Base-by-base conservation (phyloP, 2,888 invertebrate species). In the Trichacis sp. region DNA sequence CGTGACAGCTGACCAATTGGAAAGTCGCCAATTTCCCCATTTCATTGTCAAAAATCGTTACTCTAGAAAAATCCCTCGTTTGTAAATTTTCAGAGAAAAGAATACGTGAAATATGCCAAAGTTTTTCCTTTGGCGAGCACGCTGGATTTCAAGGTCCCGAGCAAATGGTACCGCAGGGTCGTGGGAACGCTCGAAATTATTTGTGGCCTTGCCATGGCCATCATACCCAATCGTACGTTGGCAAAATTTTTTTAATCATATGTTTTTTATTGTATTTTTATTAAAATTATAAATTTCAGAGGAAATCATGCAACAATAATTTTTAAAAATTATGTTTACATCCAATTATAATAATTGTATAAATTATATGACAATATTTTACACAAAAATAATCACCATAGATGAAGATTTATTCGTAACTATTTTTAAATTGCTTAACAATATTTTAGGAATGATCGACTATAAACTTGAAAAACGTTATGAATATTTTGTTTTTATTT, bases 51-150 rank as follows among this genome's bases (percentile, higher is more conserved):
- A 45, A 17, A 19, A 30, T 33, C 33, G n/a, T n/a, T n/a, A n/a
- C n/a, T n/a, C n/a, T n/a, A n/a, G n/a, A n/a, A n/a, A n/a, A n/a
- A n/a, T n/a, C n/a, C n/a, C n/a, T n/a, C n/a, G n/a, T n/a, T n/a
- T n/a, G n/a, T n/a, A n/a, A n/a, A 40, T 47, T 24, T 55, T 29
- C 88, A 96, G 95, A 89, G 96, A 81, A 94, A 94, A 85, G 95
- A 96, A 85, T 96, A 95, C 81, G 95, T 96, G n/a, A 93, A 94
- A 85, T 96, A 96, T 85, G 93, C 96, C n/a, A 96, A 96, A 88
- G 95, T 95, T 59, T 96, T 96, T 85, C 96, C 96, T 43, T 85
- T 96, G 49, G 88, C 93, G 48, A 92, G 92, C 72, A 88, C 90
- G 61, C 85, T 96, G 70, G 93, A 94, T 78, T 90, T 95, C 78